These are phyloP conservation scores for Cotesia congregata DNA, from an alignment of 2,888 invertebrate genomes.

Conservation along the genomic window DNA sequence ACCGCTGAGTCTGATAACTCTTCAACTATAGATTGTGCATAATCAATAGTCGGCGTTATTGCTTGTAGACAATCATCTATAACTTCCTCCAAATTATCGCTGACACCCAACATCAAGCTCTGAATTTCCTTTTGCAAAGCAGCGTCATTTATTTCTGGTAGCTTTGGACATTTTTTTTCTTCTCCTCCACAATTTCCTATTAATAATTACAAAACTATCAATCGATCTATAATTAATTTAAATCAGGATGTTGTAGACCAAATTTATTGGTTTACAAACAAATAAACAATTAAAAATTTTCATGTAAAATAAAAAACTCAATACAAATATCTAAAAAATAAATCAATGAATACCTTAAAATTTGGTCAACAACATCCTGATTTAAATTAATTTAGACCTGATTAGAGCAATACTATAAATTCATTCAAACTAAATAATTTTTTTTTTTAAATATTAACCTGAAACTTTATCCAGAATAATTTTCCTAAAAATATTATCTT, in stretches of 20 bases:
- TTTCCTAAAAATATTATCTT: slow-evolving; percentile 35
- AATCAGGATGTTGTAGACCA: too few relatives aligned
- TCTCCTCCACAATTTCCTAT: slow-evolving; percentile 14
- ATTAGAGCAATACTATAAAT: too few relatives aligned
- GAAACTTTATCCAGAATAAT: slow-evolving; percentile 37
- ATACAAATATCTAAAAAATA: too few relatives aligned
- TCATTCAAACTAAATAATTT: too few relatives aligned
- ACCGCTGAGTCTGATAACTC: slow-evolving; percentile 33
- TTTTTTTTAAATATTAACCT: neutral
- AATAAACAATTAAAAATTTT: too few relatives aligned
- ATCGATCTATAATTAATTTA: too few relatives aligned
- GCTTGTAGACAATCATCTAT: slow-evolving; percentile 41
- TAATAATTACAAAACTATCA: neutral
- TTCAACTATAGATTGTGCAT: slow-evolving; percentile 46
- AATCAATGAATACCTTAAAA: too few relatives aligned
- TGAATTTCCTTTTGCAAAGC: slow-evolving; percentile 45
- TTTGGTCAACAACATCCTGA: too few relatives aligned
- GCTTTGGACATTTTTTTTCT: slow-evolving; percentile 32
- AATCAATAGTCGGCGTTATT: slow-evolving; percentile 48
- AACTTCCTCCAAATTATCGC: slow-evolving; percentile 15
- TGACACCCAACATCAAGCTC: slow-evolving; percentile 33
- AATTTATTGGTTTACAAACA: too few relatives aligned
- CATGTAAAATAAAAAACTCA: too few relatives aligned
- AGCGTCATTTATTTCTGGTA: slow-evolving; percentile 36
- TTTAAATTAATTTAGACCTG: too few relatives aligned